phyloP scores from a whole-genome alignment of 2,113 vertebrate genomes.

The Elephas maximus region DNA sequence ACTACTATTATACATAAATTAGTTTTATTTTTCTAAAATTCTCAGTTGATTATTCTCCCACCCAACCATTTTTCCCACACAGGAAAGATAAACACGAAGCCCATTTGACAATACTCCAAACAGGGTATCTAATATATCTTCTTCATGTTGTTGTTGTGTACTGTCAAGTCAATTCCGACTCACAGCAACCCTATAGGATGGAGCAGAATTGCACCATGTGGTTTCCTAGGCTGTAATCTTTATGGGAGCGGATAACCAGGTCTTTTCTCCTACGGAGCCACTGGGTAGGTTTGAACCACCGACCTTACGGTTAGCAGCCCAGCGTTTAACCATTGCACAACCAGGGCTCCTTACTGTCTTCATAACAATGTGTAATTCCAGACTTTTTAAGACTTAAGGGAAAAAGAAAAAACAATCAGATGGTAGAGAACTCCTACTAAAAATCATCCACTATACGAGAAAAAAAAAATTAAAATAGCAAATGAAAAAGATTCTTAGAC shows the following conservation, averaged over 20 bases:
- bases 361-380: not conserved
- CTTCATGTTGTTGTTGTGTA: not conserved
- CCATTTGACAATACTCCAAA: not conserved
- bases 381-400: not conserved
- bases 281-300: not conserved
- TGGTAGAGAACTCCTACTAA: not conserved
- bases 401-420: not conserved
- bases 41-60: conserved; percentile 4
- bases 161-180: not conserved
- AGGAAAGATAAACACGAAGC: not conserved
- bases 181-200: not conserved
- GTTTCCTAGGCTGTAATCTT: not conserved
- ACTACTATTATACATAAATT: not conserved
- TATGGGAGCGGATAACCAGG: not conserved
- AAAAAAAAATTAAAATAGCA: not conserved
- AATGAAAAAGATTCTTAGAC: not conserved
- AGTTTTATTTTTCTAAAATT: not conserved
- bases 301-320: not conserved
- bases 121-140: not conserved
- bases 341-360: not conserved
- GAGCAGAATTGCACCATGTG: not conserved
- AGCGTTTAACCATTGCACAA: not conserved
- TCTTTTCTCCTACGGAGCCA: not conserved
- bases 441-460: not conserved
- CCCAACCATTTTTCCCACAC: not conserved